Conservation (phyloP, 2,113 vertebrate species). For the Machaerirhynchus nigripectus region DNA sequence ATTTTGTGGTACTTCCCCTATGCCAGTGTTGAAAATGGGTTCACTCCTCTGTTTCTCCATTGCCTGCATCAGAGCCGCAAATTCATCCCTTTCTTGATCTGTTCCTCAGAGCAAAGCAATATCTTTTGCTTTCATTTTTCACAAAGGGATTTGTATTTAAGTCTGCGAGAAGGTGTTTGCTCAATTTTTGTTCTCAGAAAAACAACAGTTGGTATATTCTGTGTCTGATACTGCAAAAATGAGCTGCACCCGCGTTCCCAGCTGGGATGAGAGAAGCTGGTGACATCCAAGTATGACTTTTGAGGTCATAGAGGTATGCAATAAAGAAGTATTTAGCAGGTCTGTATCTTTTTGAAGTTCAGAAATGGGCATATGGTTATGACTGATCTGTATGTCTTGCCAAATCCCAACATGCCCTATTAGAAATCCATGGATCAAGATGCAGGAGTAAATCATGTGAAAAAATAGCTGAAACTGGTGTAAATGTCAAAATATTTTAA, state of each 20-base stretch:
- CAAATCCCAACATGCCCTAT: neutral
- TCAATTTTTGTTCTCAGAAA: neutral
- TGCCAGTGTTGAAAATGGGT: neutral
- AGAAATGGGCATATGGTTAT: neutral
- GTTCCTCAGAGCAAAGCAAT: neutral
- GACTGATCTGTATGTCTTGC: neutral
- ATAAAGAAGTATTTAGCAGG: neutral
- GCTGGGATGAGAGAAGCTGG: neutral
- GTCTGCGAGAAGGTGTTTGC: neutral
- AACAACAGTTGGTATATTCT: neutral
- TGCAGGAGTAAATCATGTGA: neutral
- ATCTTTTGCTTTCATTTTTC: neutral
- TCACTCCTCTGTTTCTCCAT: neutral
- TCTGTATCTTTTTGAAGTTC: neutral
- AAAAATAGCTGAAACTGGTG: constrained; percentile 31
- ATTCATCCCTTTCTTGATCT: neutral
- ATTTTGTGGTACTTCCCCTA: neutral
- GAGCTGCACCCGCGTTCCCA: constrained; percentile 7
- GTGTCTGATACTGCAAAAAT: neutral
- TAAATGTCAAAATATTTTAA: constrained; percentile 32
- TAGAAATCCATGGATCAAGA: neutral
- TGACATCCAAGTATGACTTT: neutral
- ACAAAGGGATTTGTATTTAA: neutral
- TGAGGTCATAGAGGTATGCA: neutral
- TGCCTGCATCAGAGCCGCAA: neutral